Evolutionary conservation across 2,113 vertebrate species (phyloP).

Genomic region (Gallinago paraguaiae): DNA sequence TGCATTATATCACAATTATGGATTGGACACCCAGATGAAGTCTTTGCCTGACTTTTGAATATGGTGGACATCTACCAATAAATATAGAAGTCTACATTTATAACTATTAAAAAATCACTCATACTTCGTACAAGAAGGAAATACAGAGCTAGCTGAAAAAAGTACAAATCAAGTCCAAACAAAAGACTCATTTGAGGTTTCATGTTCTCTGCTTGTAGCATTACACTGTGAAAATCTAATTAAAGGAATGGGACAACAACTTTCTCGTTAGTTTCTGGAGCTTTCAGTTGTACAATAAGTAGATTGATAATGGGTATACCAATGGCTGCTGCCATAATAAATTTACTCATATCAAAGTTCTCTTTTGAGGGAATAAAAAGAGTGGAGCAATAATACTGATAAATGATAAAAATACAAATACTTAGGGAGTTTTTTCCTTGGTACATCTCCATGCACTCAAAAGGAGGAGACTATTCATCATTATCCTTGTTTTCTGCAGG

Average conservation of each 20-base stretch:
- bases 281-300: not conserved
- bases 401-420: not conserved
- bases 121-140: not conserved
- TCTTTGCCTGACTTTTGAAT: not conserved
- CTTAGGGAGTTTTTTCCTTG: not conserved
- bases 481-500: not conserved
- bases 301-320: not conserved
- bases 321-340: not conserved
- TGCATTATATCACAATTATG: not conserved
- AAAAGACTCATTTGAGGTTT: not conserved
- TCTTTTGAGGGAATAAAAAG: not conserved
- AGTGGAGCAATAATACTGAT: not conserved
- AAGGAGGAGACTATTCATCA: not conserved
- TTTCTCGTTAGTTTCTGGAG: not conserved
- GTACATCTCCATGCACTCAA: not conserved
- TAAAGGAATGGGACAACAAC: not conserved
- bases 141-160: not conserved
- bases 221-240: not conserved
- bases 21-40: not conserved
- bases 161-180: not conserved
- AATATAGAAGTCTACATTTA: not conserved
- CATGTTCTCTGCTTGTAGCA: not conserved
- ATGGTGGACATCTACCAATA: not conserved
- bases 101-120: not conserved
- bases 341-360: not conserved